Base-by-base conservation (phyloP, 2,113 vertebrate species). In the Aldabrachelys gigantea region DNA sequence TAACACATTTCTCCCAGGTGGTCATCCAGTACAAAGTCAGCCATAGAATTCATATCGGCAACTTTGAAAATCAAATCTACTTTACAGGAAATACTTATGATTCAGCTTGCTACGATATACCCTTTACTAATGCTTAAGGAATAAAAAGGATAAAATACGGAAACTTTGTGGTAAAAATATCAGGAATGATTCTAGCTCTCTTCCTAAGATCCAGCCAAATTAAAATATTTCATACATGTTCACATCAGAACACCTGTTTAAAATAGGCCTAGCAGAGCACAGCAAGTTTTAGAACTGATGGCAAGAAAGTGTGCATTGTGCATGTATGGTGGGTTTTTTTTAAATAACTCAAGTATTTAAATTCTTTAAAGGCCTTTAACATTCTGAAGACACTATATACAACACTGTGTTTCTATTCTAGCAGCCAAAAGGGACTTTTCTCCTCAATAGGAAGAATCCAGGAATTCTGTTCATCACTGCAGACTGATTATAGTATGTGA, bases 1-100 rank as follows among this genome's bases (percentile, higher is more conserved):
- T 85, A 93, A 86, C 97, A 96, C 95, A 96, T 97, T 96, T 93
- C 88, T 96, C 88, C 91, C 96, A 97, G 96, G 95, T 97, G 96
- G 90, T 83, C 81, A 86, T 81, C 84, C 87, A 89, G 92, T 84
- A 90, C 38, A 93, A 92, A 91, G 84, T 84, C 62, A 8, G 53
- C 65, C 90, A 95, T 92, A 97, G 93, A 94, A 96, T 91, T 90
- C 95, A 92, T 94, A 96, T 97, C 95, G 97, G 90, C 91, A 97
- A 75, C 85, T 97, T 89, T n/a, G 54, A 90, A 97, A 97, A 96
- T 94, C 90, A 97, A 97, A 94, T 90, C 88, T 72, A 96, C 80
- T 78, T 90, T 83, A 92, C 93, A 96, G 96, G 94, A 97, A 97
- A 97, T 87, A 95, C 76, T 94, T 96, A 96, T 96, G 76, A 96